phyloP scores from a whole-genome alignment of 2,797 vertebrate genomes.

The Lithobates pipiens region DNA sequence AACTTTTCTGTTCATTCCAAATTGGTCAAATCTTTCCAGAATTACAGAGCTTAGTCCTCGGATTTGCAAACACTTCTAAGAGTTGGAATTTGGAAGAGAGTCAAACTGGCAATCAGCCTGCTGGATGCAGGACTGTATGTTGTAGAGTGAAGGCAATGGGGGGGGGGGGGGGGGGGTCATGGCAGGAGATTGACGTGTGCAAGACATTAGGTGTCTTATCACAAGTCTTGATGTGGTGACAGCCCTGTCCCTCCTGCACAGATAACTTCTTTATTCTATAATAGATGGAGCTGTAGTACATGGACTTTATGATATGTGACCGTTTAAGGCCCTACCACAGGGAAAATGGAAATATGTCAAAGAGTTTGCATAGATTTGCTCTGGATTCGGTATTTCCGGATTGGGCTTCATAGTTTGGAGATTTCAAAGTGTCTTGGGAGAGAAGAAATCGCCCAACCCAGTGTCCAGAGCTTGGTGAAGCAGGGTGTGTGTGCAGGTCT shows the following conservation, averaged over 20 bases:
- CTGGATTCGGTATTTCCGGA: too few relatives aligned
- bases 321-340: too few relatives aligned
- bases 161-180: neutral
- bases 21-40: constrained; percentile 55
- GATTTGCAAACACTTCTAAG: too few relatives aligned
- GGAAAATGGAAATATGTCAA: too few relatives aligned
- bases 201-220: constrained; percentile 9
- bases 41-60: too few relatives aligned
- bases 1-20: constrained; percentile 47
- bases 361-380: too few relatives aligned
- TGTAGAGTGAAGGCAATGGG: constrained; percentile 44
- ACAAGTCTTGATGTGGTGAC: constrained; percentile 31
- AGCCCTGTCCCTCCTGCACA: neutral
- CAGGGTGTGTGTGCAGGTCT: too few relatives aligned
- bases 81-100: constrained; percentile 64
- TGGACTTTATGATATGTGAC: neutral
- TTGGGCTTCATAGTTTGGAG: too few relatives aligned
- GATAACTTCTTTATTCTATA: constrained; percentile 15
- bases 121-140: constrained; percentile 27
- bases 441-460: too few relatives aligned
- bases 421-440: too few relatives aligned
- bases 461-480: too few relatives aligned
- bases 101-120: constrained; percentile 71
- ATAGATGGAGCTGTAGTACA: neutral
- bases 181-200: constrained; percentile 41